phyloP scores from a whole-genome alignment of 2,113 vertebrate species.

The Blennius ocellaris region DNA sequence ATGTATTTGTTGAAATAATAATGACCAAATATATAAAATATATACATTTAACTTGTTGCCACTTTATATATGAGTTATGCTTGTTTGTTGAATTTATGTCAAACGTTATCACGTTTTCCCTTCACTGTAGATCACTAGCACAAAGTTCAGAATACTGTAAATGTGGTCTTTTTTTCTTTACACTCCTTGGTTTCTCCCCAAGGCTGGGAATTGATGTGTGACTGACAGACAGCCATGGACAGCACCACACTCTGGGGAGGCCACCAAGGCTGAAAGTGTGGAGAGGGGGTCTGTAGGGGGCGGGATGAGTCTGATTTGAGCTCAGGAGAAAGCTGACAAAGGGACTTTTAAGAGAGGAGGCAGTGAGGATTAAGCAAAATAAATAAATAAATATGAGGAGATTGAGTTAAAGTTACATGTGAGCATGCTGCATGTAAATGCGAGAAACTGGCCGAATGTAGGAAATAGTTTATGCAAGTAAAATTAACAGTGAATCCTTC shows the following conservation, averaged over 20 bases:
- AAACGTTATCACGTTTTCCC: not conserved
- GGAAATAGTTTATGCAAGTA: slow-evolving; percentile 4
- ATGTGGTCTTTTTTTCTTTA: slow-evolving; percentile 17
- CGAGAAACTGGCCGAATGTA: slow-evolving; percentile 5
- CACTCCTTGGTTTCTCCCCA: slow-evolving; percentile 43
- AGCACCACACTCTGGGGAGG: slow-evolving; percentile 73
- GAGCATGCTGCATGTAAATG: not conserved
- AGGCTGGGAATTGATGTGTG: slow-evolving; percentile 71
- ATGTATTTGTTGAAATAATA: too few relatives aligned
- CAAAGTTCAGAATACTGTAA: slow-evolving; percentile 6
- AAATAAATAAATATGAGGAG: not conserved
- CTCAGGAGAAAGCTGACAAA: slow-evolving; percentile 26
- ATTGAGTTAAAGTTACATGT: not conserved
- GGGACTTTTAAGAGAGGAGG: slow-evolving; percentile 20
- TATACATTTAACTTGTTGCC: too few relatives aligned
- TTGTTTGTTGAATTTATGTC: not conserved
- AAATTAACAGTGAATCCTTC: slow-evolving; percentile 39
- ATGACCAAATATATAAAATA: too few relatives aligned
- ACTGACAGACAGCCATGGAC: slow-evolving; percentile 77
- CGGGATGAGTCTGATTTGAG: slow-evolving; percentile 7
- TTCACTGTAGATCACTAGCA: slow-evolving; percentile 14
- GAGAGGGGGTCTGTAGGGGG: not conserved
- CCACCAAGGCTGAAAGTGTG: slow-evolving; percentile 50
- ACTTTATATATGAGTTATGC: too few relatives aligned
- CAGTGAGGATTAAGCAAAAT: not conserved